Percentiles rank a stretch among this genome's conserved stretches.
Conservation (phyloP, 2,797 vertebrate species). For the Leptoclinus maculatus region DNA sequence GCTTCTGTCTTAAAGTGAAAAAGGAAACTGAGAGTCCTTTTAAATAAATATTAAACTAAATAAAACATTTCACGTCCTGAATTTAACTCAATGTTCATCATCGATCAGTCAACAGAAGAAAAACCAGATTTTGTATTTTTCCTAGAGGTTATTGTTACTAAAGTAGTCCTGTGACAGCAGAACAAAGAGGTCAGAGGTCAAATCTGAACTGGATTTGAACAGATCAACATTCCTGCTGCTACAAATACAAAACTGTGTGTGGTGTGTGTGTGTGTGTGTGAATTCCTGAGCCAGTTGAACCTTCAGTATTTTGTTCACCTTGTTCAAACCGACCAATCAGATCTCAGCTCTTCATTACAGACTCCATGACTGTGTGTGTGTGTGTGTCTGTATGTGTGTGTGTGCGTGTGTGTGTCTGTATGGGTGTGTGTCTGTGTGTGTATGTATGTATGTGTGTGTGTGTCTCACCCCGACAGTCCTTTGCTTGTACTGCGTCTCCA, state of each 20-base stretch:
- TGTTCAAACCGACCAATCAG: background rate
- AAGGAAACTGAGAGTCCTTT: too few species aligned
- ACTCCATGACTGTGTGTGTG: too few species aligned
- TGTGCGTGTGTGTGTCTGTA: background rate
- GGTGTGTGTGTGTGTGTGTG: constrained; percentile 16
- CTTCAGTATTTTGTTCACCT: background rate
- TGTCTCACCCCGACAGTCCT: constrained; percentile 89
- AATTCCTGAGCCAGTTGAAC: constrained; percentile 1
- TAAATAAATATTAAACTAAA: too few species aligned
- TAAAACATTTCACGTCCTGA: too few species aligned
- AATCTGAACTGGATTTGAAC: constrained; percentile 57
- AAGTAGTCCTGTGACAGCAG: constrained; percentile 34
- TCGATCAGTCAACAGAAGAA: background rate
- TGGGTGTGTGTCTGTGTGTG: background rate
- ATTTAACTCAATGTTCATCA: too few species aligned
- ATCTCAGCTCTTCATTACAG: background rate
- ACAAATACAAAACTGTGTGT: constrained; percentile 1
- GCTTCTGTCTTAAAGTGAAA: too few species aligned
- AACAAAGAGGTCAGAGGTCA: constrained; percentile 51
- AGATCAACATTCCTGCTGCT: constrained; percentile 66
- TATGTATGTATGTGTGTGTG: background rate
- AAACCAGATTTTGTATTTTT: background rate
- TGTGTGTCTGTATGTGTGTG: background rate
- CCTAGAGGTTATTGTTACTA: too few species aligned
- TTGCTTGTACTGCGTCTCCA: constrained; percentile 88